Conservation (phyloP, 2,888 invertebrate genomes). For the Calameuta filiformis region DNA sequence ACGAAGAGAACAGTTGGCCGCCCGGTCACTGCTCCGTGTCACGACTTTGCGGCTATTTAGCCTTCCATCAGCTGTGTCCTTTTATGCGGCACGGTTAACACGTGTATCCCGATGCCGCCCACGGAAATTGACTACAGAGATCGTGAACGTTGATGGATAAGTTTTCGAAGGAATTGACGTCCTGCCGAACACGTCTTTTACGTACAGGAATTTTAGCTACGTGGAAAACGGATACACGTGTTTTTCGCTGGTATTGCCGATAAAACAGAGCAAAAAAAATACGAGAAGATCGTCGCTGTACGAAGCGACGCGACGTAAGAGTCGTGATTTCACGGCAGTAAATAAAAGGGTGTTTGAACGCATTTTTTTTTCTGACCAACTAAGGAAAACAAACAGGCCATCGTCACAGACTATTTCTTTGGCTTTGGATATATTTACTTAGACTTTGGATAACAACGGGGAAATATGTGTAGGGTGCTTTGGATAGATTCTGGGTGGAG, state of each 20-base stretch:
- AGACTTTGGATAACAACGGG: neutral
- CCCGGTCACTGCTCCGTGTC: conserved; percentile 48
- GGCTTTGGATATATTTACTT: neutral
- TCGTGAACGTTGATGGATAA: neutral
- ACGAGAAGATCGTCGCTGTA: neutral
- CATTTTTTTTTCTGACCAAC: neutral
- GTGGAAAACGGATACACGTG: neutral
- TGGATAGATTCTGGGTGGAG: neutral
- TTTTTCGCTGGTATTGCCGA: neutral
- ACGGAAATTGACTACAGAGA: neutral
- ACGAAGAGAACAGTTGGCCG: conserved; percentile 35
- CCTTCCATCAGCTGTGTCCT: conserved; percentile 53
- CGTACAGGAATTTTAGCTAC: neutral
- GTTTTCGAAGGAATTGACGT: neutral
- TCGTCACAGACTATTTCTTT: neutral
- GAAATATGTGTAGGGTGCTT: neutral
- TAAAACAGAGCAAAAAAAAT: neutral
- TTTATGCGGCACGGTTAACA: conserved; percentile 41
- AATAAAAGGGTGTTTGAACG: neutral
- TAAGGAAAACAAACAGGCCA: neutral
- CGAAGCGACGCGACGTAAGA: neutral
- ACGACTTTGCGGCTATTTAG: conserved; percentile 51
- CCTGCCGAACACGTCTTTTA: neutral
- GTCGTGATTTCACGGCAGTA: neutral
- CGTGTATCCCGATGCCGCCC: conserved; percentile 1